Percentiles rank a stretch among this genome's conserved stretches.
These are phyloP conservation scores for Hofmannophila pseudospretella DNA, from an alignment of 2,888 invertebrate species.

Conservation along the genomic window DNA sequence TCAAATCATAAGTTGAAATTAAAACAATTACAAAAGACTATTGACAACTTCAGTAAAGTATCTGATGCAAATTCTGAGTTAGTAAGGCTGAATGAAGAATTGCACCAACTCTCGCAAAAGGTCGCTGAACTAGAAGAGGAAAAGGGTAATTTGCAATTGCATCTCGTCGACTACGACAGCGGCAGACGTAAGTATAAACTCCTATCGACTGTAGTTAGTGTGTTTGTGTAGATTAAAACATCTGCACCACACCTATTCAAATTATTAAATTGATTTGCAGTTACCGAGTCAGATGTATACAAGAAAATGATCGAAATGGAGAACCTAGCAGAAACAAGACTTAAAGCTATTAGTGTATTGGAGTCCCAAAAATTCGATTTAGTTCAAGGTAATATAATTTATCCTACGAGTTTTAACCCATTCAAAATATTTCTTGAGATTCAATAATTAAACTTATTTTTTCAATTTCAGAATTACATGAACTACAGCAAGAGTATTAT, in stretches of 20 bases:
- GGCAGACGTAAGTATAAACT: conserved; percentile 75
- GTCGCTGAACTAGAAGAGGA: conserved; percentile 93
- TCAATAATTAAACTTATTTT: too few relatives aligned
- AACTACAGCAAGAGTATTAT: conserved; percentile 79
- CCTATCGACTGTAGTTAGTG: not conserved
- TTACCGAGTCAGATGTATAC: conserved; percentile 71
- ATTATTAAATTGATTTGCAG: conserved; percentile 33
- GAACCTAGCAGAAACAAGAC: conserved; percentile 70
- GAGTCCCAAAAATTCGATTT: conserved; percentile 83
- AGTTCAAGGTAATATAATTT: conserved; percentile 78
- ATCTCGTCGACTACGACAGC: conserved; percentile 88
- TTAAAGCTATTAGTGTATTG: conserved; percentile 77
- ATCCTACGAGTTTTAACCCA: not conserved
- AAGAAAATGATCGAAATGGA: conserved; percentile 69
- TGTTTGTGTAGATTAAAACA: not conserved
- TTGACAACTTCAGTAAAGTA: conserved; percentile 81
- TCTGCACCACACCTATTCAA: too few relatives aligned
- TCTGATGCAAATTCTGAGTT: conserved; percentile 84
- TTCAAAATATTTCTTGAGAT: too few relatives aligned
- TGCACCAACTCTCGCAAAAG: conserved; percentile 82
- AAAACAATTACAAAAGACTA: conserved; percentile 86
- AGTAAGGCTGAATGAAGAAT: conserved; percentile 79
- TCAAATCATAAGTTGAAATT: conserved; percentile 84
- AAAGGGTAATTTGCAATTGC: conserved; percentile 92
- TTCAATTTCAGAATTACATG: conserved; percentile 67